Conservation (phyloP, 2,113 vertebrate species). For the Trichechus manatus region DNA sequence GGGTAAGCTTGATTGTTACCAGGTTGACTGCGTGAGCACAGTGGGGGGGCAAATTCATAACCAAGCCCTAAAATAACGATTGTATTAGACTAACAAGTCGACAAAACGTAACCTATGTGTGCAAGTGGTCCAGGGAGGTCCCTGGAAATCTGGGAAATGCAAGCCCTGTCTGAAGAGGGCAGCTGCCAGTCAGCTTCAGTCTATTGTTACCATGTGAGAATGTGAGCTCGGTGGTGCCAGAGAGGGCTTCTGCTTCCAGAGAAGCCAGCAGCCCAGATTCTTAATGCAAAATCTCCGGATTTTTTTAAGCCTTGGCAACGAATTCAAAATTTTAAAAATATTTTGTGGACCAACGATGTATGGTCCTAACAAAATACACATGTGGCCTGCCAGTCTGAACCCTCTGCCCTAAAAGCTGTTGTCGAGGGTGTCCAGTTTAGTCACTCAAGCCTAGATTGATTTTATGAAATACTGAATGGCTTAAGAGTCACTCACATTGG, state of each 20-base stretch:
- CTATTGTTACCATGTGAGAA: neutral
- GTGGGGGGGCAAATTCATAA: neutral
- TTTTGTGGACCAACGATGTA: neutral
- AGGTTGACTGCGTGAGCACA: neutral
- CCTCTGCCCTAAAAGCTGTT: neutral
- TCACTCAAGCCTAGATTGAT: neutral
- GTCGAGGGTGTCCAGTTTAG: neutral
- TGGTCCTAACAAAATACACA: conserved; percentile 58
- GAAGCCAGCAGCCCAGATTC: conserved; percentile 7
- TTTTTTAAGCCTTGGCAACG: neutral
- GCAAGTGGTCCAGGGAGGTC: neutral
- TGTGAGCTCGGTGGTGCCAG: neutral
- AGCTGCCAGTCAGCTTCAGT: neutral
- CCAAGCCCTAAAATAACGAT: neutral
- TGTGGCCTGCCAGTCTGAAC: neutral
- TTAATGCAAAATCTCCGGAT: neutral
- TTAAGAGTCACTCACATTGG: neutral
- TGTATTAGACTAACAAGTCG: neutral
- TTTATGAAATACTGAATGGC: neutral
- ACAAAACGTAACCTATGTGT: neutral
- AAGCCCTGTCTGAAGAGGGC: neutral
- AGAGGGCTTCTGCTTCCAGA: conserved; percentile 34
- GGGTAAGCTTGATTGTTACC: neutral
- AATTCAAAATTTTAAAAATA: conserved; percentile 30
- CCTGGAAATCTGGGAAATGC: neutral